phyloP scores from a whole-genome alignment of 1,140 invertebrate species.

The Anastrepha ludens region DNA sequence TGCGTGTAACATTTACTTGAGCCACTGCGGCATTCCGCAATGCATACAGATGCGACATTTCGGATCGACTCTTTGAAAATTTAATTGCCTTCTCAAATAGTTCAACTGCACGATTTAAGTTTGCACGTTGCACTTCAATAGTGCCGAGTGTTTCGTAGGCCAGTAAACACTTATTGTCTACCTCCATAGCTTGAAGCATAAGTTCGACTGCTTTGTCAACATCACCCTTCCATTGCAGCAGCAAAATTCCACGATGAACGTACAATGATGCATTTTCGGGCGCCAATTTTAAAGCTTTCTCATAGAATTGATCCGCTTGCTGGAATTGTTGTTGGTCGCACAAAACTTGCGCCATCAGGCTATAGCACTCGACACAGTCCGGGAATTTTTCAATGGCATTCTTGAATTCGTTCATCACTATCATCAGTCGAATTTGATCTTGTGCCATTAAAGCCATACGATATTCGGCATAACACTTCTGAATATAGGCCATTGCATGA shows the following conservation, averaged over 20 bases:
- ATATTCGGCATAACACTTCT: constrained; percentile 91
- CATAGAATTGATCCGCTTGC: constrained; percentile 87
- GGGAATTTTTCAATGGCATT: constrained; percentile 86
- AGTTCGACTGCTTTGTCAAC: constrained; percentile 86
- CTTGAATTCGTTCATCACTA: constrained; percentile 83
- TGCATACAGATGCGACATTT: constrained; percentile 91
- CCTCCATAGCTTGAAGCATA: constrained; percentile 88
- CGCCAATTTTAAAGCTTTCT: constrained; percentile 87
- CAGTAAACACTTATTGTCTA: constrained; percentile 94
- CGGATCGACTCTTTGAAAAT: constrained; percentile 87
- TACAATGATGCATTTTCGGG: constrained; percentile 89
- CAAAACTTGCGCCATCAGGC: constrained; percentile 88
- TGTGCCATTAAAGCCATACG: constrained; percentile 78
- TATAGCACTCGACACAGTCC: constrained; percentile 88
- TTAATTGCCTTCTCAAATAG: constrained; percentile 93
- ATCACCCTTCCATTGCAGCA: constrained; percentile 88
- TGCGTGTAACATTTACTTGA: constrained; percentile 86
- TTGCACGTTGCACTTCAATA: constrained; percentile 89
- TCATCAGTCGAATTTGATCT: constrained; percentile 77
- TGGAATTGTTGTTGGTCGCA: constrained; percentile 88
- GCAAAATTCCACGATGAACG: constrained; percentile 90
- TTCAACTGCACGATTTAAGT: constrained; percentile 87
- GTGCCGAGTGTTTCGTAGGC: constrained; percentile 96
- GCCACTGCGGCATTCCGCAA: constrained; percentile 89
- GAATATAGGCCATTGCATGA: constrained; percentile 88